Percentiles rank a stretch among this genome's conserved stretches.
These are phyloP conservation scores for Allacma fusca DNA, from an alignment of 2,888 invertebrate species.

Conservation along the genomic window DNA sequence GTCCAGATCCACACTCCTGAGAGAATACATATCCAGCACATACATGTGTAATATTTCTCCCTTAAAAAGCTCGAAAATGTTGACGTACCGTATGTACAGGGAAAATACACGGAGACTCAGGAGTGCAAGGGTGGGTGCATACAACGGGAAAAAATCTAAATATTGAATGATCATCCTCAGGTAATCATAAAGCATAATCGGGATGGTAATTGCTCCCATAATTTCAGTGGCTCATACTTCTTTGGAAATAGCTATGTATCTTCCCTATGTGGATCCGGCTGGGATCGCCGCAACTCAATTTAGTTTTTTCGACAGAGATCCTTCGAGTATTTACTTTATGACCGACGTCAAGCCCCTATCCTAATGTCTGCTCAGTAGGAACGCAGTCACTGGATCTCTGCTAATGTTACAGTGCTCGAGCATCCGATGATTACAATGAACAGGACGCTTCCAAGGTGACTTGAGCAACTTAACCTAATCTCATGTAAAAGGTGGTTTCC, in stretches of 20 bases:
- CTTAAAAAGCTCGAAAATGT: too few species aligned
- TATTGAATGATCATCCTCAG: slow-evolving; percentile 18
- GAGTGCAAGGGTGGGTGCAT: too few species aligned
- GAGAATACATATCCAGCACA: background rate
- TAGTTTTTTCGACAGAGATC: background rate
- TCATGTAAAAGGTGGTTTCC: background rate
- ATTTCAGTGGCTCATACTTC: background rate
- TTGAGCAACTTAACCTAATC: slow-evolving; percentile 26
- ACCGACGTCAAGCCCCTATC: background rate
- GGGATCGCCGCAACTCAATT: slow-evolving; percentile 9
- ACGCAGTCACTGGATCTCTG: background rate
- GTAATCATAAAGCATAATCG: background rate
- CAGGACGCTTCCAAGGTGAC: slow-evolving; percentile 29
- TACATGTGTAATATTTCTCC: too few species aligned
- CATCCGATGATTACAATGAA: slow-evolving; percentile 17
- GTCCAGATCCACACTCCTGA: too few species aligned
- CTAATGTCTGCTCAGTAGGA: background rate
- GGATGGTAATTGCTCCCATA: slow-evolving; percentile 2
- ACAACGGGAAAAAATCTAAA: background rate
- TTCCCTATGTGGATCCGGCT: too few species aligned
- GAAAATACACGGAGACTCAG: too few species aligned
- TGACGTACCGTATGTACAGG: too few species aligned
- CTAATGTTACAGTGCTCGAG: background rate
- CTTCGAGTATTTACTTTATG: background rate
- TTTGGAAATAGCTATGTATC: background rate